Evolutionary conservation across 2,888 invertebrate species (phyloP).

Genomic region (Phorcus lineatus): DNA sequence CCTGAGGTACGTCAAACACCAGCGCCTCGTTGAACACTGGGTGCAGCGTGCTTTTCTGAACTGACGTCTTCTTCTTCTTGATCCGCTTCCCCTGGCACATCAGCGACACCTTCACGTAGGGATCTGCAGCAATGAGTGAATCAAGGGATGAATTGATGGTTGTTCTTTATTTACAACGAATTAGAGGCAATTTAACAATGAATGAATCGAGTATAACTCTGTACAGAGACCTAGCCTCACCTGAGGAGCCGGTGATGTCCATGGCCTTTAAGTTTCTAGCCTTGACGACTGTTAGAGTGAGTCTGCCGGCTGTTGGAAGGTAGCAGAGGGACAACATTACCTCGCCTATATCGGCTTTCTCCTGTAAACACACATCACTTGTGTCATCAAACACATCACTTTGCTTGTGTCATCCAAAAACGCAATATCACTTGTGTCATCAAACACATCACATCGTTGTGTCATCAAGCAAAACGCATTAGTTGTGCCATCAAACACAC

Average conservation of each 20-base stretch:
- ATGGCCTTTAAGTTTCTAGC: slow-evolving; percentile 93
- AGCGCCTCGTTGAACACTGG: slow-evolving; percentile 95
- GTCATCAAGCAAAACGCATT: no score
- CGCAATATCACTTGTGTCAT: no score
- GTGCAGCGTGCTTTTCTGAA: slow-evolving; percentile 89
- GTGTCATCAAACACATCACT: no score
- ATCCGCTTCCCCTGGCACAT: slow-evolving; percentile 91
- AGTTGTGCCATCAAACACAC: no score
- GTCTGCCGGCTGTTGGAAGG: slow-evolving; percentile 90
- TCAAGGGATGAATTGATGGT: not conserved
- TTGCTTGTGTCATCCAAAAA: no score
- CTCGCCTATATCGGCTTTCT: slow-evolving; percentile 83
- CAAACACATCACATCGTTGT: no score
- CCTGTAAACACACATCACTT: slow-evolving; percentile 49
- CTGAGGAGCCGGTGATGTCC: slow-evolving; percentile 94
- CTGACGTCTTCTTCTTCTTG: slow-evolving; percentile 94
- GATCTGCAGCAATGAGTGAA: slow-evolving; percentile 80
- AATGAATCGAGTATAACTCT: no score
- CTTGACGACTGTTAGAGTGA: slow-evolving; percentile 93
- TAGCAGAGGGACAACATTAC: slow-evolving; percentile 93
- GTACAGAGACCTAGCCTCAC: slow-evolving; percentile 75
- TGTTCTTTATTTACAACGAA: no score
- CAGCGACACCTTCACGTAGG: slow-evolving; percentile 93
- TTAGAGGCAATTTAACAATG: no score
- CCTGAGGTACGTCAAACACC: slow-evolving; percentile 91